Percentiles rank a stretch among this genome's conserved stretches.
Conservation (phyloP, 2,113 vertebrate genomes). For the Calypte anna region DNA sequence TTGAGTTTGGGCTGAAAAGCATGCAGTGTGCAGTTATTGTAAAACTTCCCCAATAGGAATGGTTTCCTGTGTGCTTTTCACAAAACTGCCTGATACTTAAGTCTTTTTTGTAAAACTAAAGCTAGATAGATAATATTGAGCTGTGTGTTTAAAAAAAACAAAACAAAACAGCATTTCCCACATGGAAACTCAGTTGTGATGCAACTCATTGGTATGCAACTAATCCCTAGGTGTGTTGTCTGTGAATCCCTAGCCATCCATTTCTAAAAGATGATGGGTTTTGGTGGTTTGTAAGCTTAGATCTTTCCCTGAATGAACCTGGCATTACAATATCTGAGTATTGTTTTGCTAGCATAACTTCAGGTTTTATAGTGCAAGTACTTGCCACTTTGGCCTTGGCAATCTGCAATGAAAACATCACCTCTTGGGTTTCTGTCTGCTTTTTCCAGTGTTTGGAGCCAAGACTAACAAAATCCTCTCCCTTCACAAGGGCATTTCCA, state of each 20-base stretch:
- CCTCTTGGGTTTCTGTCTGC: not conserved
- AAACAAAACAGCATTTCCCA: not conserved
- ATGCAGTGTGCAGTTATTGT: accelerated
- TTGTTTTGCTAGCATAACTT: not conserved
- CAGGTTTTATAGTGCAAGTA: not conserved
- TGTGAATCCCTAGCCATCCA: not conserved
- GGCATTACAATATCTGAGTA: not conserved
- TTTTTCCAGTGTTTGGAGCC: not conserved
- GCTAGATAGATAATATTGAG: not conserved
- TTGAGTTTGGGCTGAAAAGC: not conserved
- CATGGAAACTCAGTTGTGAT: not conserved
- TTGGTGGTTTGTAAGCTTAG: not conserved
- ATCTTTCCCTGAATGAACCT: not conserved
- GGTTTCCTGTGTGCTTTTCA: not conserved
- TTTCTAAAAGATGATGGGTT: not conserved
- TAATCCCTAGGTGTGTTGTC: not conserved
- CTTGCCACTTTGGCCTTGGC: not conserved
- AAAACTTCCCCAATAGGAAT: not conserved
- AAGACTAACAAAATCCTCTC: not conserved
- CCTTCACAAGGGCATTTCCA: not conserved
- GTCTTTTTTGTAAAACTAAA: not conserved
- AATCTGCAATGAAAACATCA: not conserved
- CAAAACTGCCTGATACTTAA: not conserved
- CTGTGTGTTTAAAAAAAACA: not conserved
- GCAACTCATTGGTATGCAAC: accelerated